A percentile compares a stretch with the other conserved stretches of the same genome.
Evolutionary conservation across 2,113 vertebrate species (phyloP).

Genomic region (Brachyhypopomus gauderio): DNA sequence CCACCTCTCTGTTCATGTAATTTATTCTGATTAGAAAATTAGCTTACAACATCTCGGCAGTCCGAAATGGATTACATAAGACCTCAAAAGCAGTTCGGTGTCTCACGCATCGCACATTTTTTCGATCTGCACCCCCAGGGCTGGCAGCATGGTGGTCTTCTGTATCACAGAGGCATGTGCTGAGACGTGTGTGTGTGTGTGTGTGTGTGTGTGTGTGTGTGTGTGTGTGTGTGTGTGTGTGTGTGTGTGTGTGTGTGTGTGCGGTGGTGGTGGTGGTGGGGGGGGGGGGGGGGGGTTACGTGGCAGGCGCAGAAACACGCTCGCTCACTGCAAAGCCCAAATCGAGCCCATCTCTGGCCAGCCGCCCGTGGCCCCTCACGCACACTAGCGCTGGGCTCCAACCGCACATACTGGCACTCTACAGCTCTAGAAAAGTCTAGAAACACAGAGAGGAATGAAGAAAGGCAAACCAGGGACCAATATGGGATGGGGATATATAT

Average conservation of each 20-base stretch:
- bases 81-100: not conserved
- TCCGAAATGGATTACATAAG: slow-evolving; percentile 49
- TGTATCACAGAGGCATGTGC: slow-evolving; percentile 25
- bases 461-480: slow-evolving; percentile 20
- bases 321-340: not conserved
- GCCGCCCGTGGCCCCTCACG: slow-evolving; percentile 2
- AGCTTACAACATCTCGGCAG: slow-evolving; percentile 63
- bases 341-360: slow-evolving; percentile 29
- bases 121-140: not conserved
- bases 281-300: slow-evolving; percentile 10
- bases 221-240: not conserved
- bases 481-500: slow-evolving; percentile 36
- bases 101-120: not conserved
- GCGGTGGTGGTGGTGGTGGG: too few relatives aligned
- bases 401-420: slow-evolving; percentile 5
- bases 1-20: slow-evolving; percentile 16
- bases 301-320: slow-evolving; percentile 24
- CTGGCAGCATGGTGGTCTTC: slow-evolving; percentile 8
- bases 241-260: not conserved
- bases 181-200: not conserved
- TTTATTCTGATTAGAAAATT: not conserved
- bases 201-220: not conserved
- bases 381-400: not conserved
- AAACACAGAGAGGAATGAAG: not conserved
- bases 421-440: slow-evolving; percentile 25